Conservation (phyloP, 2,797 vertebrate species). For the Coreius guichenoti region DNA sequence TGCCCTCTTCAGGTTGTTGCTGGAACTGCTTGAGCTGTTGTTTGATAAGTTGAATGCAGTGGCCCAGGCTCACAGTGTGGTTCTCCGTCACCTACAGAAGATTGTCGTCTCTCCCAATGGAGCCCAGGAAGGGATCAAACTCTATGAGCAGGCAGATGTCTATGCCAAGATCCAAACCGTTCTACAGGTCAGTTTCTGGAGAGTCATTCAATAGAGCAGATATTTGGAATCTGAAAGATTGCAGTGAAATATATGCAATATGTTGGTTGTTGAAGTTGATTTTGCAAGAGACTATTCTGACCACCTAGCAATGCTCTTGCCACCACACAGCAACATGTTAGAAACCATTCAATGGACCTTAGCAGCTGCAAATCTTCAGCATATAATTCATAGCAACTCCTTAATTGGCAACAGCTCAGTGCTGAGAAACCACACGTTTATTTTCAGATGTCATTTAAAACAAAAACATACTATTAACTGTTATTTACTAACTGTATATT, state of each 20-base stretch:
- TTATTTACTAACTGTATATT: background rate
- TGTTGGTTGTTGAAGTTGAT: background rate
- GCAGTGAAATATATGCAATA: background rate
- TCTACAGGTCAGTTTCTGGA: conserved; percentile 85
- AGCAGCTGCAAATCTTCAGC: background rate
- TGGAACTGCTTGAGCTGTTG: conserved; percentile 93
- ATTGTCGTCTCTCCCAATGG: conserved; percentile 79
- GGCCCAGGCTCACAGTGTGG: conserved; percentile 89
- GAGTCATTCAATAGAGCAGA: background rate
- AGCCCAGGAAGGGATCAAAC: conserved; percentile 87
- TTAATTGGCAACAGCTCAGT: background rate
- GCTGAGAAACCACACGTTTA: background rate
- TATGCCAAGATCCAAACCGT: conserved; percentile 98
- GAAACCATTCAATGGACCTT: background rate
- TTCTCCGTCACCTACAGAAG: conserved; percentile 89
- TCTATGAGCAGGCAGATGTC: conserved; percentile 97
- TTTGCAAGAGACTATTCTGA: background rate
- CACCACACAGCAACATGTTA: background rate
- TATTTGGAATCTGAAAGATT: background rate
- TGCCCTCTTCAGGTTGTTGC: conserved; percentile 83
- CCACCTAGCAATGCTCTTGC: background rate
- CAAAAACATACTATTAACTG: background rate
- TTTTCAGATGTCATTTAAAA: background rate
- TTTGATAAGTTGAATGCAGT: conserved; percentile 98
- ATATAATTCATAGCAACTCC: background rate